Evolutionary conservation across 2,113 vertebrate genomes (phyloP).

Genomic region (Cyanoramphus novaezelandiae): DNA sequence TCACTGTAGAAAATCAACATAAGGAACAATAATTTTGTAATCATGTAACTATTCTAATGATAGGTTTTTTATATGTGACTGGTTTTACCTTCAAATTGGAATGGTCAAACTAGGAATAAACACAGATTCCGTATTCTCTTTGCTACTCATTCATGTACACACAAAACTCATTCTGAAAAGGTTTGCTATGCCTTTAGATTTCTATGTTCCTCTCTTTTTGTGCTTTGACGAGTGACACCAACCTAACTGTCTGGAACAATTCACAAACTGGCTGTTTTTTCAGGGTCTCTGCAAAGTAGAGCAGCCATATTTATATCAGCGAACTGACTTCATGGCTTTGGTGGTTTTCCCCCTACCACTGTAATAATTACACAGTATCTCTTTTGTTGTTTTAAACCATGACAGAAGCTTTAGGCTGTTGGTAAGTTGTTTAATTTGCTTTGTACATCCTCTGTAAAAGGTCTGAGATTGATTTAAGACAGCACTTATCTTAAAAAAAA

Average conservation of each 20-base stretch:
- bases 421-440: background rate
- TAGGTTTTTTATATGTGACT: background rate
- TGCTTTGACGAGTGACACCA: background rate
- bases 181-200: background rate
- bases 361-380: background rate
- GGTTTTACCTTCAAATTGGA: background rate
- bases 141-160: background rate
- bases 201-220: background rate
- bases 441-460: background rate
- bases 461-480: background rate
- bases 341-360: accelerated
- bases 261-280: background rate
- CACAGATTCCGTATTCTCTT: background rate
- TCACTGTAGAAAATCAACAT: background rate
- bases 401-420: background rate
- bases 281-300: background rate
- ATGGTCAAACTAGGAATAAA: background rate
- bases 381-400: background rate
- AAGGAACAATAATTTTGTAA: background rate
- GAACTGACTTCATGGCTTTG: background rate
- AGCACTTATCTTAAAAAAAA: background rate
- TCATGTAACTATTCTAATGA: background rate
- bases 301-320: background rate
- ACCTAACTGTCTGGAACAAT: background rate
- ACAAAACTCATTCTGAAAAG: background rate